Percentiles rank a stretch among this genome's conserved stretches.
Evolutionary conservation across 1,140 invertebrate species (phyloP).

Genomic region (Drosophila malerkotliana): DNA sequence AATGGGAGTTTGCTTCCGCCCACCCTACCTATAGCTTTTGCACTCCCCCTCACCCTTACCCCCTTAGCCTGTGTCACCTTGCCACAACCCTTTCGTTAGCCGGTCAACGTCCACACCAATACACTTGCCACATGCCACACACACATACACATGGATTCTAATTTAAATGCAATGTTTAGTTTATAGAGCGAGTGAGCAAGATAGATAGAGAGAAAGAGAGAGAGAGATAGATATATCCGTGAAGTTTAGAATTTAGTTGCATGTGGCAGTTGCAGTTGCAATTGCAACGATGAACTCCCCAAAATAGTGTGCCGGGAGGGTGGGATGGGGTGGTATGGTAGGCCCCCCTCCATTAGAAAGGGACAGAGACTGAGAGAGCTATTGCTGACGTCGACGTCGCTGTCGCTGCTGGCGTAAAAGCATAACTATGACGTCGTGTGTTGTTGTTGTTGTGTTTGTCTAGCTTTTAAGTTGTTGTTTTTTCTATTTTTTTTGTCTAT

Average conservation of each 20-base stretch:
- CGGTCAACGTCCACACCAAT: slow-evolving; percentile 30
- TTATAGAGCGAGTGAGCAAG: slow-evolving; percentile 1
- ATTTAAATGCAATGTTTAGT: slow-evolving; percentile 38
- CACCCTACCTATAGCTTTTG: neutral
- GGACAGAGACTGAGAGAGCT: slow-evolving; percentile 6
- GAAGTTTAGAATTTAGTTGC: slow-evolving; percentile 26
- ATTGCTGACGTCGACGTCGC: slow-evolving; percentile 14
- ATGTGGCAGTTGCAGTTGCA: slow-evolving; percentile 21
- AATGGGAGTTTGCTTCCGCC: slow-evolving; percentile 15
- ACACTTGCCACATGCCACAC: neutral
- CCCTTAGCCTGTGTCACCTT: neutral
- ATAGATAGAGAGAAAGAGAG: neutral
- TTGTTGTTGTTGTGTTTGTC: slow-evolving; percentile 29
- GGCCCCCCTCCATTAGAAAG: neutral
- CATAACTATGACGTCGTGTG: slow-evolving; percentile 76
- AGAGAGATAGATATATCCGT: neutral
- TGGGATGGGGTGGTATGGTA: neutral
- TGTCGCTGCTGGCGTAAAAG: slow-evolving; percentile 36
- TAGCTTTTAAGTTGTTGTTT: slow-evolving; percentile 29
- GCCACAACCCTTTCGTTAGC: slow-evolving; percentile 5
- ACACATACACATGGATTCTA: slow-evolving; percentile 27
- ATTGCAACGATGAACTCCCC: slow-evolving; percentile 20
- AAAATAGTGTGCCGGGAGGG: neutral
- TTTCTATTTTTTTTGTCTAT: slow-evolving; percentile 66
- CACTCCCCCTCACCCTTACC: neutral